phyloP scores from a whole-genome alignment of 2,888 invertebrate species.

The Prenolepis imparis region DNA sequence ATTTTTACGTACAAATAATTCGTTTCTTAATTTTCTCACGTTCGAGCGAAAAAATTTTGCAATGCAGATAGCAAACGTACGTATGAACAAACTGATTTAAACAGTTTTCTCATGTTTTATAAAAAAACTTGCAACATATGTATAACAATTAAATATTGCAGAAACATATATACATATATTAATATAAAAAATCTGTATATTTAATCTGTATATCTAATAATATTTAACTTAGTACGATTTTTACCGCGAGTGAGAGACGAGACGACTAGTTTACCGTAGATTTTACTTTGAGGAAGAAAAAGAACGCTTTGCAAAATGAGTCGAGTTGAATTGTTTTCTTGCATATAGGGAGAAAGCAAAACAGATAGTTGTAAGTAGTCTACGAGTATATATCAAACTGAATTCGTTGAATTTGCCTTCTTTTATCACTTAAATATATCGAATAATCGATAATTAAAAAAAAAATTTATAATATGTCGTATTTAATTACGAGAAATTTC shows the following conservation, averaged over 20 bases:
- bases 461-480: background rate
- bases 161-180: conserved; percentile 10
- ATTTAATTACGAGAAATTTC: background rate
- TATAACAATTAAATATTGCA: background rate
- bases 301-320: background rate
- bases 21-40: conserved; percentile 21
- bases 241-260: background rate
- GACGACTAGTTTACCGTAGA: conserved; percentile 1
- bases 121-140: background rate
- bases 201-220: background rate
- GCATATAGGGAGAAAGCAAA: background rate
- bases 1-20: conserved; percentile 5
- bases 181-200: background rate
- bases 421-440: conserved; percentile 8
- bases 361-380: background rate
- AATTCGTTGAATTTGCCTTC: background rate
- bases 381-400: conserved; percentile 12
- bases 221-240: background rate
- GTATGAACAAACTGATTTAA: conserved; percentile 3
- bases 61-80: background rate
- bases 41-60: background rate
- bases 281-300: conserved; percentile 15
- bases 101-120: background rate
- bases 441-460: background rate
- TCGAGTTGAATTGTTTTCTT: background rate